Conservation (phyloP, 2,797 vertebrate species). For the Leucoraja ocellata region DNA sequence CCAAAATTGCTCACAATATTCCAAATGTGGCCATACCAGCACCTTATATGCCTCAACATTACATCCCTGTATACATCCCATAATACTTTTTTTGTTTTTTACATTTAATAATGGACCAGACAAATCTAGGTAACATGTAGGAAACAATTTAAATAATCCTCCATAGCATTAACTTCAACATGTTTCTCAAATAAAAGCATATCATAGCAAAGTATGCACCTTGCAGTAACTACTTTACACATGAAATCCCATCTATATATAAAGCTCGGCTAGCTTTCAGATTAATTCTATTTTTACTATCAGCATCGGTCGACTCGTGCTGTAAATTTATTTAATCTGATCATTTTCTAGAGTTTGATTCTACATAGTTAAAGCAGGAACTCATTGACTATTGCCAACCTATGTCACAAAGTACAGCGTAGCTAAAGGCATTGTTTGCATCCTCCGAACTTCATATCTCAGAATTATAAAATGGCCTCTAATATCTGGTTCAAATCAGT, state of each 20-base stretch:
- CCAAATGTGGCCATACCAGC: too few species aligned
- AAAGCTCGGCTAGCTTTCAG: background rate
- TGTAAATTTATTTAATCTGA: background rate
- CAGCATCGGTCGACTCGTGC: background rate
- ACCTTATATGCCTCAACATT: too few species aligned
- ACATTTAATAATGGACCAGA: background rate
- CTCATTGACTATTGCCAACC: background rate
- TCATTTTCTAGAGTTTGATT: constrained; percentile 3
- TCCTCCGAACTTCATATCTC: background rate
- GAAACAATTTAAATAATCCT: background rate
- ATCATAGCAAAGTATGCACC: background rate
- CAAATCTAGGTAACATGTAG: background rate
- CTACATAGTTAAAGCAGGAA: background rate
- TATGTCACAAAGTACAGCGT: background rate
- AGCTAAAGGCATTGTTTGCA: background rate
- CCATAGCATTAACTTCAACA: background rate
- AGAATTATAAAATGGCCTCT: background rate
- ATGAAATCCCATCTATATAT: background rate
- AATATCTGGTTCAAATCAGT: background rate
- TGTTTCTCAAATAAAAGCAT: background rate
- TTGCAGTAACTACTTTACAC: background rate
- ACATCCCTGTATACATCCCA: background rate
- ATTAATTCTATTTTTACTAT: background rate
- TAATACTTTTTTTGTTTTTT: background rate
- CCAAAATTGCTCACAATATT: too few species aligned